Base-by-base conservation (phyloP, 2,797 vertebrate genomes). In the Acanthurus tractus region DNA sequence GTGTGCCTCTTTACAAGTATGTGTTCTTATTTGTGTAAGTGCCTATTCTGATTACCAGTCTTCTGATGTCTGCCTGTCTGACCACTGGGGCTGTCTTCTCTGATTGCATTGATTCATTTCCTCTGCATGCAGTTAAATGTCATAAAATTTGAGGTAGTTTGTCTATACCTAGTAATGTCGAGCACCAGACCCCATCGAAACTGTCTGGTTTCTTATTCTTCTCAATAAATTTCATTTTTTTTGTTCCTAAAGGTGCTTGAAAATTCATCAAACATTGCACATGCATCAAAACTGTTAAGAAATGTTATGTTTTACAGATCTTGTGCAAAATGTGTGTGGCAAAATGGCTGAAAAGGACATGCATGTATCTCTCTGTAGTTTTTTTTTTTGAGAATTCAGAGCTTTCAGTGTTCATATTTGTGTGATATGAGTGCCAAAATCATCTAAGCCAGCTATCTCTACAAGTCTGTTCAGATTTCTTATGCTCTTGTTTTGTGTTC, bases 71-170 rank as follows among this genome's bases (percentile, higher is more conserved):
- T 79, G 70, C 74, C 85, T 84, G 72, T 88, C 85, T 74, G 85
- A 81, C 85, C 84, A 72, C 79, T 79, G 82, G 75, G 70, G 72
- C 82, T 74, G 87, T 85, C 82, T 86, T 64, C 83, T 90, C 84
- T 88, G 88, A 92, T 90, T 89, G 81, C 81, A 88, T 85, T 78
- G 86, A 93, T 91, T 89, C 85, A 76, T 68, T 76, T 58, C 45
- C 29, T 63, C 81, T 71, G 81, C 78, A 81, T 82, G 74, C 76
- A 42, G 68, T 89, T 91, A 86, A 90, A 88, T 76, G 67, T 75
- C 49, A 64, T 86, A 83, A 89, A 92, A 85, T 74, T 67, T 81
- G 81, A 83, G 79, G 77, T 89, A 85, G 87, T 86, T 86, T 85
- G 85, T 78, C 63, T 77, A 78, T 74, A 78, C 71, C 71, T 66